phyloP scores from a whole-genome alignment of 2,797 vertebrate genomes.

The Chiloscyllium punctatum region DNA sequence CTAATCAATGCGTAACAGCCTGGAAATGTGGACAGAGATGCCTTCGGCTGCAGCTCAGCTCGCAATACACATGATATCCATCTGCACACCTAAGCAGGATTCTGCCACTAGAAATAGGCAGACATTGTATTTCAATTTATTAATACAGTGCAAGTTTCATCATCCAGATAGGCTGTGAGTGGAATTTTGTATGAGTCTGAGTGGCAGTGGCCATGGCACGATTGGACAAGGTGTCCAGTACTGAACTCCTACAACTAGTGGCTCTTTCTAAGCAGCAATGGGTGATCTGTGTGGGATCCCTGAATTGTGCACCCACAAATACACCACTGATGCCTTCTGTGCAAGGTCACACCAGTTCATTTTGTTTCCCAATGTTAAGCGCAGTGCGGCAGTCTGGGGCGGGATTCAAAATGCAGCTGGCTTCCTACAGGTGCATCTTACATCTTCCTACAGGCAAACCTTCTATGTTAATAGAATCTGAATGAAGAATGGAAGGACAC shows the following conservation, averaged over 20 bases:
- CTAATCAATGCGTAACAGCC: neutral
- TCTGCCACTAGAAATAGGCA: neutral
- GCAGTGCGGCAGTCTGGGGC: no score
- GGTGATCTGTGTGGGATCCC: no score
- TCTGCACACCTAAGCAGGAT: neutral
- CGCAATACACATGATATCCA: neutral
- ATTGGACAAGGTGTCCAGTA: no score
- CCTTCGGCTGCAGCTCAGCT: neutral
- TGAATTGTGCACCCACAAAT: no score
- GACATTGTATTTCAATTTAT: neutral
- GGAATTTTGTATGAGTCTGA: no score
- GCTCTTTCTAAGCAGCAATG: no score
- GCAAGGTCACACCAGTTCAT: no score
- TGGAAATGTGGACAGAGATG: neutral
- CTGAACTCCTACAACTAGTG: no score
- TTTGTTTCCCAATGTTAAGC: neutral
- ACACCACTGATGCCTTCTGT: no score
- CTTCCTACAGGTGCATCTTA: neutral
- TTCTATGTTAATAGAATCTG: neutral
- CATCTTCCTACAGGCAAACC: no score
- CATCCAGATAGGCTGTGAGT: neutral
- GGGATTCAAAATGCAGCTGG: no score
- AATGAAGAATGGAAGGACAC: neutral
- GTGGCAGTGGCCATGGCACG: no score
- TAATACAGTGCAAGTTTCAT: neutral